Base-by-base conservation (phyloP, 2,113 vertebrate genomes). In the Eulacestoma nigropectus region DNA sequence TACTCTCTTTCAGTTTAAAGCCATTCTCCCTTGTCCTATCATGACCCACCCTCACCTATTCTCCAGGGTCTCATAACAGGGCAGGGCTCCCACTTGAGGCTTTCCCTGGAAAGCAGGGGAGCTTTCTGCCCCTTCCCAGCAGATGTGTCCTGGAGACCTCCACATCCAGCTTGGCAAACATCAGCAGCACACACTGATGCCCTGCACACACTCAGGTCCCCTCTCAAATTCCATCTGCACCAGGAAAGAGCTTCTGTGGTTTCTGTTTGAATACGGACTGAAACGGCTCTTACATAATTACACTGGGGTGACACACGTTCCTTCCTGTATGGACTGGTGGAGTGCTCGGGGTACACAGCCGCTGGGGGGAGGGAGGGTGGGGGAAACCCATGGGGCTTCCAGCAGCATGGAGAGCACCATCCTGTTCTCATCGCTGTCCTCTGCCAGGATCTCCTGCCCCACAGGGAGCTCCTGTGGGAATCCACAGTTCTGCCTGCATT, bases 291-390 rank as follows among this genome's bases (percentile, higher is more conserved):
- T n/a, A n/a, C n/a, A 2, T 21, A 44, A 49, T 68, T 50, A 75
- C 63, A n/a, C 23, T 50, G 35, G 22, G 22, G 27, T 55, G 50
- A 50, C 49, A 60, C 4, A 35, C 10, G 12, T 47, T 42, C 18
- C 42, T 39, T 39, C 42, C 41, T 10, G 26, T 16, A 41, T 7
- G 44, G 37, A 10, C 69, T 59, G 41, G 37, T 33, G 70, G 53
- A 4, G 1, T 60, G 50, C n/a, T 42, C 2, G 0, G 33, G 9
- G 33, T 7, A 23, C 23, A 26, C 0, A 4, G 59, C 47, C 33
- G 53, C 47, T 68, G 17, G 0, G 0, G 29, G 33, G 16, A 1
- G 8, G 0, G 4, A 1, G 8, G 0, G 4, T 17, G 3, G 16
- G 8, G 11, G 5, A 32, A 60, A 65, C 52, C 81, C 27, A 55